These are phyloP conservation scores for Heliconius sara DNA, from an alignment of 2,888 invertebrate species.

Conservation along the genomic window DNA sequence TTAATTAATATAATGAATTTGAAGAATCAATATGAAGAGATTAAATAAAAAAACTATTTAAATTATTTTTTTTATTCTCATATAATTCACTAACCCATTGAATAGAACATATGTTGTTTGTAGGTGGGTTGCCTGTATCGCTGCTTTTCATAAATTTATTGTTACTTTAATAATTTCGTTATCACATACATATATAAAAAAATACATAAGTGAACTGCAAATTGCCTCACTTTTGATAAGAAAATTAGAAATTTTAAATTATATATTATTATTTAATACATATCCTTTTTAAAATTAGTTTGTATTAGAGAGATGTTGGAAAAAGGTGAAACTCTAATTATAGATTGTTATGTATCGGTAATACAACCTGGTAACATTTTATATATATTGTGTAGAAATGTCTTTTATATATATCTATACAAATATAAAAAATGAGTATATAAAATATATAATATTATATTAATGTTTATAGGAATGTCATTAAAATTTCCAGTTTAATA, in stretches of 20 bases:
- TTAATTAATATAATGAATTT: no score
- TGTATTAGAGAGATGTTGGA: not conserved
- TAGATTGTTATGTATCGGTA: no score
- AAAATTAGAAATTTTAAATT: not conserved
- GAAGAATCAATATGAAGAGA: no score
- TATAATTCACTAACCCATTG: conserved; percentile 3
- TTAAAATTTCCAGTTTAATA: not conserved
- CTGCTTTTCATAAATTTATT: not conserved
- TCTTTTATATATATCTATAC: not conserved
- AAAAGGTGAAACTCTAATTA: not conserved
- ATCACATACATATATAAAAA: conserved; percentile 1
- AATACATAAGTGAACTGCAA: not conserved
- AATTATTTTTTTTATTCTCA: not conserved
- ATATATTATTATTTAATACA: no score
- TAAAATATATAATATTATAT: conserved; percentile 8
- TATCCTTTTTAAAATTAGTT: not conserved
- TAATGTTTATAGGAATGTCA: conserved; percentile 15
- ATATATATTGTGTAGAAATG: not conserved
- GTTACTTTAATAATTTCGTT: not conserved
- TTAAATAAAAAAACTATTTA: not conserved
- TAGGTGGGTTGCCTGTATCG: not conserved
- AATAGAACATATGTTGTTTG: not conserved
- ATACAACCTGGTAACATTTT: not conserved
- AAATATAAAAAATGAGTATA: conserved; percentile 1
- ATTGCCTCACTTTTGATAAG: not conserved